A percentile compares a stretch with the other conserved stretches of the same genome.
These are phyloP conservation scores for Flabesymbios commensalis DNA, from an alignment of 2,888 invertebrate genomes.

Conservation along the genomic window DNA sequence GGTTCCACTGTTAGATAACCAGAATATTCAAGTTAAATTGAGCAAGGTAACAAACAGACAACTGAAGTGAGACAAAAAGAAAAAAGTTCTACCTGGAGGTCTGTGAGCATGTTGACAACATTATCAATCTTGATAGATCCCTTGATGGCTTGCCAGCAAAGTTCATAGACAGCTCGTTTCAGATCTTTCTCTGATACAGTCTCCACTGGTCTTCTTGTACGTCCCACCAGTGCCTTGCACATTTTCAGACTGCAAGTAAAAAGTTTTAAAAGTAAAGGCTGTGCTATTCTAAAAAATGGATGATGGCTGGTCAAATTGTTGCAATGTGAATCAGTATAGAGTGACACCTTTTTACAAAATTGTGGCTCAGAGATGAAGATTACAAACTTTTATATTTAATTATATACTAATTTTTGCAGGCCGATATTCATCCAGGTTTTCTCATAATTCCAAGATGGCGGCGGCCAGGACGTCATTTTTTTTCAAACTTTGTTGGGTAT, in stretches of 20 bases:
- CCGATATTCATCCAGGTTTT: too few relatives aligned
- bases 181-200: conserved; percentile 56
- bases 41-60: too few relatives aligned
- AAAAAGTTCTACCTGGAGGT: conserved; percentile 72
- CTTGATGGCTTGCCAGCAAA: conserved; percentile 77
- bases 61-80: neutral
- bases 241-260: conserved; percentile 44
- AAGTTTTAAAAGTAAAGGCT: neutral
- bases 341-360: neutral
- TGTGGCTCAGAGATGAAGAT: too few relatives aligned
- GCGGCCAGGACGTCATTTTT: too few relatives aligned
- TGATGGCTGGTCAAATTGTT: too few relatives aligned
- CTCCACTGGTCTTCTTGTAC: neutral
- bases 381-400: too few relatives aligned
- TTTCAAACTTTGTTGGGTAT: too few relatives aligned
- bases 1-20: neutral
- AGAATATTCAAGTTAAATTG: conserved; percentile 3
- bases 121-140: conserved; percentile 80
- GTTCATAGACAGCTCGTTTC: conserved; percentile 77
- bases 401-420: too few relatives aligned
- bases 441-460: too few relatives aligned
- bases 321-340: too few relatives aligned
- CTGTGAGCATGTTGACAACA: conserved; percentile 73
- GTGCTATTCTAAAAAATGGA: too few relatives aligned
- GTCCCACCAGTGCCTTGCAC: conserved; percentile 36